Evolutionary conservation across 2,888 invertebrate genomes (phyloP).

Genomic region (Coelinius sp.): DNA sequence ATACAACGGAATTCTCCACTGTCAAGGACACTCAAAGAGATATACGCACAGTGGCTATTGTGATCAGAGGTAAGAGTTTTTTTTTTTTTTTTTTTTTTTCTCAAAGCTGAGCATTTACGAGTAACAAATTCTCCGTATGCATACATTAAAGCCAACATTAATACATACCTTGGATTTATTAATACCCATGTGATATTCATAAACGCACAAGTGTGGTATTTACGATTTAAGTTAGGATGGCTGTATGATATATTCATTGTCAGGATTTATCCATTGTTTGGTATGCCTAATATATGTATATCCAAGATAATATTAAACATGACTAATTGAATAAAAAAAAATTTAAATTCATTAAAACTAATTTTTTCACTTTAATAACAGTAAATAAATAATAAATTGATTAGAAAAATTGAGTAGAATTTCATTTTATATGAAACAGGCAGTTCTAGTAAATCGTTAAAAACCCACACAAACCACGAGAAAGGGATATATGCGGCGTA

Average conservation of each 20-base stretch:
- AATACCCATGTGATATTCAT: conserved; percentile 68
- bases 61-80: background rate
- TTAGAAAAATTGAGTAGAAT: too few species aligned
- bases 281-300: background rate
- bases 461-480: background rate
- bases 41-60: background rate
- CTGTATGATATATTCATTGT: background rate
- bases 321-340: too few species aligned
- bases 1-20: background rate
- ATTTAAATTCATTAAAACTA: too few species aligned
- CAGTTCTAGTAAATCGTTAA: conserved; percentile 2
- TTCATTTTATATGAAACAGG: background rate
- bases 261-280: background rate
- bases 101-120: too few species aligned
- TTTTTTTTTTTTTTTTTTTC: too few species aligned
- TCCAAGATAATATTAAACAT: too few species aligned
- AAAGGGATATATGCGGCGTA: background rate
- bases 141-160: conserved; percentile 69
- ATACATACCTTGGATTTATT: conserved; percentile 67
- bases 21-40: background rate
- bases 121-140: conserved; percentile 64
- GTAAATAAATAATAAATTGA: too few species aligned
- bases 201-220: background rate
- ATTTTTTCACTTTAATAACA: too few species aligned
- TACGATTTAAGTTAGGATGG: background rate